Evolutionary conservation across 2,113 vertebrate genomes (phyloP), one percentile per base, ranked within the genome.

Genomic region (Boulengerochromis microlepis): DNA sequence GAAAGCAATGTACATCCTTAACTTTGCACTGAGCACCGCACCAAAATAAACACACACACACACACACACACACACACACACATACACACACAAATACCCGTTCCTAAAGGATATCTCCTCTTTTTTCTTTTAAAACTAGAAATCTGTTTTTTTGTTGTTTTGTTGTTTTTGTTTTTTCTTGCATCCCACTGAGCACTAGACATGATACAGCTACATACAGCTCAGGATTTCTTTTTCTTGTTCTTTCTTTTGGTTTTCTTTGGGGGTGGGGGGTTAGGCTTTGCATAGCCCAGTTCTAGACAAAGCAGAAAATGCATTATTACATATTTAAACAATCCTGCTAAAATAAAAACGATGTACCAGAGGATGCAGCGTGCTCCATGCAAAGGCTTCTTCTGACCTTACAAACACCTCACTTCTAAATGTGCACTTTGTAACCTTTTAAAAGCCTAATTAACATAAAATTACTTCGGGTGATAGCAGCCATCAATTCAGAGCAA

Each of bases 291-390:
- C 83, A 83, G 76, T 81, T 91, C 83, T 16, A 82, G 40, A 66
- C 84, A 40, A 81, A 18, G 64, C 86, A 88, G 64, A 86, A 86
- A 82, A 86, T 33, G 29, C 38, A 57, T 82, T 87, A 81, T 82
- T 86, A 82, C 80, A 91, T 87, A 87, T 88, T 90, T 83, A 87
- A 84, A 76, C 81, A 88, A 89, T 38, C 38, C 86, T 64, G 38
- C 35, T 85, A 69, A 83, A 80, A 90, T 83, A 83, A 29, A 90
- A 84, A 89, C n/a, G 33, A 91, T 57, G 31, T 78, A 40, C 42
- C 64, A 38, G 19, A 87, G 22, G 50, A 78, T 40, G 56, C 22
- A 59, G 42, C 16, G 42, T 33, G 69, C 53, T 83, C 38, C 74
- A 8, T 82, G 42, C 78, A 83, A 87, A 86, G 16, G 59, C 29